Evolutionary conservation across 2,888 invertebrate species (phyloP).

Genomic region (Drosophila trichaetosa): DNA sequence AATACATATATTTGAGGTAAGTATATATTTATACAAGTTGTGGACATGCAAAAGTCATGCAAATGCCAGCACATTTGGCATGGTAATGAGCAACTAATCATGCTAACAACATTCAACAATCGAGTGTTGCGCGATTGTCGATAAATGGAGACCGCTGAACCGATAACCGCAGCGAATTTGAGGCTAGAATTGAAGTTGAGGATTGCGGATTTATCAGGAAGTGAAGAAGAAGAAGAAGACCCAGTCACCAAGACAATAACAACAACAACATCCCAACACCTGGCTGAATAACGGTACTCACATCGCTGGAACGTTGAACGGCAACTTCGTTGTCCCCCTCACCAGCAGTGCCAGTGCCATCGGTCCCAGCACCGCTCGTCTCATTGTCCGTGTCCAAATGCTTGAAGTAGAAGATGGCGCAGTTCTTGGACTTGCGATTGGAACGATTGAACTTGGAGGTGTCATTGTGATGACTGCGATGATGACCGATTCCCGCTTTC

Average conservation of each 20-base stretch:
- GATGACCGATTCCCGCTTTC: constrained; percentile 82
- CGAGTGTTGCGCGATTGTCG: constrained; percentile 28
- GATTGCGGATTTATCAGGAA: neutral
- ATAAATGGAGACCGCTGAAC: constrained; percentile 29
- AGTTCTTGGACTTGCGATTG: constrained; percentile 92
- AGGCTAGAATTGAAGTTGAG: neutral
- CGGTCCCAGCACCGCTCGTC: constrained; percentile 84
- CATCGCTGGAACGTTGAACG: constrained; percentile 74
- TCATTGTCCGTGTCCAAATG: constrained; percentile 95
- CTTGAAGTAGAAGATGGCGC: constrained; percentile 93
- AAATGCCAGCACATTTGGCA: constrained; percentile 39
- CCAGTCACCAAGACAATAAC: constrained; percentile 7
- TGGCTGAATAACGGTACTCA: constrained; percentile 74
- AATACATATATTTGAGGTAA: neutral
- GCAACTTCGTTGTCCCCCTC: constrained; percentile 52
- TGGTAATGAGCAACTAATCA: constrained; percentile 2
- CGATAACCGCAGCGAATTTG: constrained; percentile 46
- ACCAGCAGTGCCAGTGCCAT: constrained; percentile 52
- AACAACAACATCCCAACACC: constrained; percentile 10
- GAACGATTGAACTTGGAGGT: constrained; percentile 89
- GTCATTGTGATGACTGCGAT: constrained; percentile 85
- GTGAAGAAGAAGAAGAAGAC: neutral
- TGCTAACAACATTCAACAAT: constrained; percentile 12
- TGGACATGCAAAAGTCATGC: constrained; percentile 43
- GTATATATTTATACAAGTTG: constrained; percentile 2